Evolutionary conservation across 2,888 invertebrate species (phyloP).

Genomic region (Folsomia candida): DNA sequence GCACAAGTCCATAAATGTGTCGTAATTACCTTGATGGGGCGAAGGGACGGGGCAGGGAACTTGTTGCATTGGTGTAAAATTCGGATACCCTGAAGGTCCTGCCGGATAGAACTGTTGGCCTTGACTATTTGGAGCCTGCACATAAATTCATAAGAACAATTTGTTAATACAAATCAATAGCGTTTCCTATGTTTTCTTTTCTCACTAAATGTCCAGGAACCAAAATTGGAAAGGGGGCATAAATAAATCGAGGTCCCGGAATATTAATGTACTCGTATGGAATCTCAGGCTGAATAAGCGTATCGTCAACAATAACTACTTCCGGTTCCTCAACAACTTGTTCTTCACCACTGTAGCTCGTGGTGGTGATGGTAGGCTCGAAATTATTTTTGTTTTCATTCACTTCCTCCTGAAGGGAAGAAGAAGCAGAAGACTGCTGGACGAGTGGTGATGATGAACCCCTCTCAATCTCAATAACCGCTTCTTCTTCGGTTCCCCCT

Average conservation of each 20-base stretch:
- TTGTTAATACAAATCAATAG: neutral
- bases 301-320: neutral
- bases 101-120: conserved; percentile 48
- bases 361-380: too few relatives aligned
- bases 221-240: conserved; percentile 4
- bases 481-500: too few relatives aligned
- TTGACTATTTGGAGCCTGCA: conserved; percentile 48
- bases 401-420: conserved; percentile 11
- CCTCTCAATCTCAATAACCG: too few relatives aligned
- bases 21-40: conserved; percentile 37
- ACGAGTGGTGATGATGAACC: too few relatives aligned
- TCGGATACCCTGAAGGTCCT: conserved; percentile 45
- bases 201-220: too few relatives aligned
- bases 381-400: too few relatives aligned
- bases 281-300: conserved; percentile 3
- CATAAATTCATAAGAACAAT: neutral
- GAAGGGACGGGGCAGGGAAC: conserved; percentile 47
- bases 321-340: too few relatives aligned
- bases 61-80: conserved; percentile 42
- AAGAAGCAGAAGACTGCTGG: too few relatives aligned
- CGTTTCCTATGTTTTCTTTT: too few relatives aligned
- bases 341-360: too few relatives aligned
- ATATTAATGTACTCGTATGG: neutral
- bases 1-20: neutral
- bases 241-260: conserved; percentile 4